Conservation (phyloP, 2,888 invertebrate species). For the Cerastis leucographa region DNA sequence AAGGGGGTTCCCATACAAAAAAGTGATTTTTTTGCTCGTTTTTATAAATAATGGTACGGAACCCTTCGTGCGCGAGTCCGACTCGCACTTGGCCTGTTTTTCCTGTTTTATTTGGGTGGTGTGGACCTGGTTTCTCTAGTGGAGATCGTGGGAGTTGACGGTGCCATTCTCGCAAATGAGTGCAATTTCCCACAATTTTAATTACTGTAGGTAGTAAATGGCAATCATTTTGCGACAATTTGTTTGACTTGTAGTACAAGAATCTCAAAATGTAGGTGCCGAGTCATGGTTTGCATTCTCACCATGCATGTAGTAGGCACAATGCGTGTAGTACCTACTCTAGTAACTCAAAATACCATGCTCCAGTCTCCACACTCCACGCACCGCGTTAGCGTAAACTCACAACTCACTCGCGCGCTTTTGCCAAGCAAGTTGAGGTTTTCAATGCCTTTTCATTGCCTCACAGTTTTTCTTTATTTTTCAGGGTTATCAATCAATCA, state of each 20-base stretch:
- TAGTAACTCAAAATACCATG: not conserved
- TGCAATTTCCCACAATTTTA: not conserved
- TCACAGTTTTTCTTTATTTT: slow-evolving; percentile 37
- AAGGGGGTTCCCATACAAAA: no score
- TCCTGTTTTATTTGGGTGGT: not conserved
- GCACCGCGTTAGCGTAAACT: not conserved
- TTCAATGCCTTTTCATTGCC: slow-evolving; percentile 28
- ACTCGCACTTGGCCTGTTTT: no score
- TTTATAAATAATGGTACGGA: no score
- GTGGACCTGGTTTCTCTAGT: not conserved
- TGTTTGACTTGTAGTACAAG: not conserved
- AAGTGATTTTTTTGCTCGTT: no score
- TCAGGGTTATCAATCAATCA: slow-evolving; percentile 85
- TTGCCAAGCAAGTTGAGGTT: not conserved
- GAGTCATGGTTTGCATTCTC: not conserved
- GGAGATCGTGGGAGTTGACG: not conserved
- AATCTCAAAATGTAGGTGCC: not conserved
- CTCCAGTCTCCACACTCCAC: not conserved
- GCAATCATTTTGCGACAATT: not conserved
- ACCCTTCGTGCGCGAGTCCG: no score
- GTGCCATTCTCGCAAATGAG: not conserved
- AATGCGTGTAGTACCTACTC: not conserved
- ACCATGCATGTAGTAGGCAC: not conserved
- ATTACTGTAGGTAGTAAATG: not conserved
- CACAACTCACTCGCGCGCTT: not conserved